Base-by-base conservation (phyloP, 92 coral and sea anemone genomes). In the Porites rus region DNA sequence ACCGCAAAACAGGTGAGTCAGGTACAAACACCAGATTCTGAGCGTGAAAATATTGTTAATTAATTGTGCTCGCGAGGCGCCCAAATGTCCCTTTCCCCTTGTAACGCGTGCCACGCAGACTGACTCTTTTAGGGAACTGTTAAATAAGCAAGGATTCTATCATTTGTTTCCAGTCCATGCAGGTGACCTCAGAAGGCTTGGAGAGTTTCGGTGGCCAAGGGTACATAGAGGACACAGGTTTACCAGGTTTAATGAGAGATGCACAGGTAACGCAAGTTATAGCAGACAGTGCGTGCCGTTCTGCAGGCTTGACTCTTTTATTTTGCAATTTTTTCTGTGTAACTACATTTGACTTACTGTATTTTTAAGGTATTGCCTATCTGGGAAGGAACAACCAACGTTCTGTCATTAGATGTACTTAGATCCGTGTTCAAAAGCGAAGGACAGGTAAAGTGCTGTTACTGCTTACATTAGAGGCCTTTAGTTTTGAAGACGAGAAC, bases 141-240 rank as follows among this genome's bases (percentile, higher is more conserved):
- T 74, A 0, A 62, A 18, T 14, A n/a, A 24, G 10, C 2, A 58
- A 58, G 11, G 17, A 20, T 1, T 5, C 63, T 78, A 7, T 13
- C 22, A 0, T 9, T 67, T 65, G 2, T 65, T 9, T n/a, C 58
- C 77, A 96, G 98, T 93, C 95, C 65, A 93, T 96, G 87, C 74
- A 78, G 13, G 96, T 96, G 12, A 80, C 91, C 5, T 96, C 98
- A 25, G 98, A 96, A 73, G 98, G 98, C 53, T 82, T 96, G 75
- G 98, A 96, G 92, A 90, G 98, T 79, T 92, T 96, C 81, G 98
- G 98, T 77, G 98, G 98, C 66, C 98, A 94, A 84, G 98, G 98
- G 7, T 96, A 96, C 69, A 92, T 96, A 9, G 98, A 96, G 61
- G 98, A 96, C 84, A 96, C 98, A 22, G 95, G 98, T 10, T 78